Evolutionary conservation across 2,113 vertebrate species (phyloP).

Genomic region (Sinosuthora webbiana): DNA sequence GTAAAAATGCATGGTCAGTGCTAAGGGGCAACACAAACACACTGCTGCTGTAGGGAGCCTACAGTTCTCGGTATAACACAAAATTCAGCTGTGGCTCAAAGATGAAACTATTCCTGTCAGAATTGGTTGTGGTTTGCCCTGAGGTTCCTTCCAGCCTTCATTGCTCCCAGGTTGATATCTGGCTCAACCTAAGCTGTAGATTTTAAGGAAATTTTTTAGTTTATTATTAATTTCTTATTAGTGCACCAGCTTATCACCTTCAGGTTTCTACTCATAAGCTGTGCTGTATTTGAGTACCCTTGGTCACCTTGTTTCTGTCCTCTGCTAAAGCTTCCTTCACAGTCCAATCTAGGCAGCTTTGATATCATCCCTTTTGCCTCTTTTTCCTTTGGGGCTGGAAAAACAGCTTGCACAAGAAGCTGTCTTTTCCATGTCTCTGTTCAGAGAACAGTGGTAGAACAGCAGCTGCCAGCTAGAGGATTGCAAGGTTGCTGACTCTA

Average conservation of each 20-base stretch:
- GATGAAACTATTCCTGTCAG: neutral
- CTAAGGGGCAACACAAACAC: neutral
- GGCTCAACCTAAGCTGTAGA: neutral
- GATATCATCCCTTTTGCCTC: neutral
- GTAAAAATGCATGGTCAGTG: fast-evolving
- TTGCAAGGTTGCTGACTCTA: neutral
- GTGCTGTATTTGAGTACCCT: neutral
- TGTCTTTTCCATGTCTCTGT: neutral
- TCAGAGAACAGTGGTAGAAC: neutral
- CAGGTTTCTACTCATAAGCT: neutral
- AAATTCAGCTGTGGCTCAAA: neutral
- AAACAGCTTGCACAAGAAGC: neutral
- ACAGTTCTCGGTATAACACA: neutral
- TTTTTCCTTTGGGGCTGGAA: neutral
- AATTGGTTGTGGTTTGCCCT: neutral
- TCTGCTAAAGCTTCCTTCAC: neutral
- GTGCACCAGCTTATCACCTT: neutral
- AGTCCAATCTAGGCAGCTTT: neutral
- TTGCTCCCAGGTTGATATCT: neutral
- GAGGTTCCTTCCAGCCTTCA: neutral
- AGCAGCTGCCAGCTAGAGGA: neutral
- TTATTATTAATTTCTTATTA: neutral
- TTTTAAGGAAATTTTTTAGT: neutral
- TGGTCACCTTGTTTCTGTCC: neutral
- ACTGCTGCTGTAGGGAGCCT: neutral